These are phyloP conservation scores for Platysteira castanea DNA, from an alignment of 2,113 vertebrate species.

Conservation along the genomic window DNA sequence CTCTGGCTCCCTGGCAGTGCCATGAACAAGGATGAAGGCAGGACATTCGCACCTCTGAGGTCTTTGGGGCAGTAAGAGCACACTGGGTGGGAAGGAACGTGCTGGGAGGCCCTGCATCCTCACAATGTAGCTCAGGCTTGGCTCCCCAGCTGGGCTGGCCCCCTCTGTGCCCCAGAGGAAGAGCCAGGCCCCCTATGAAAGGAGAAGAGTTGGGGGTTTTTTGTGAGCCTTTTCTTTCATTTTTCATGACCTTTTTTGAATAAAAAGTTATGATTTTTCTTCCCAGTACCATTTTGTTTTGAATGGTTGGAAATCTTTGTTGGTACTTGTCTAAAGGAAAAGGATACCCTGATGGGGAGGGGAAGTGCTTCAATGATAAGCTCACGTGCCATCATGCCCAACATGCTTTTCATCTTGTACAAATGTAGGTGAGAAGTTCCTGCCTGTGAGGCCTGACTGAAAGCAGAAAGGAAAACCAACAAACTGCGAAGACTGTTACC, in stretches of 20 bases:
- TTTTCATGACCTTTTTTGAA: not conserved
- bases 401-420: not conserved
- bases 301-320: not conserved
- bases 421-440: not conserved
- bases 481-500: not conserved
- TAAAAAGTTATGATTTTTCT: not conserved
- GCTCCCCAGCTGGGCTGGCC: not conserved
- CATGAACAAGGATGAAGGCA: not conserved
- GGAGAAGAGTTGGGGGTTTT: fast-evolving
- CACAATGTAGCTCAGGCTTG: not conserved
- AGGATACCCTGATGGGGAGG: not conserved
- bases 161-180: not conserved
- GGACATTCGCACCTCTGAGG: fast-evolving
- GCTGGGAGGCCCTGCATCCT: not conserved
- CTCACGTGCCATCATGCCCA: not conserved
- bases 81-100: not conserved
- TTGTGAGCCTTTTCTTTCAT: not conserved
- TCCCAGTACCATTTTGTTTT: not conserved
- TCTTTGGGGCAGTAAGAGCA: not conserved
- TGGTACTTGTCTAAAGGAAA: not conserved
- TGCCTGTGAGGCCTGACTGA: not conserved
- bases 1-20: not conserved
- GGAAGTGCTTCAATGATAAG: not conserved
- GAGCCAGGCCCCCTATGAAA: not conserved
- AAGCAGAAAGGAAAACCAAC: not conserved